phyloP scores from a whole-genome alignment of 2,113 vertebrate species.

The Cranoglanis bouderius region DNA sequence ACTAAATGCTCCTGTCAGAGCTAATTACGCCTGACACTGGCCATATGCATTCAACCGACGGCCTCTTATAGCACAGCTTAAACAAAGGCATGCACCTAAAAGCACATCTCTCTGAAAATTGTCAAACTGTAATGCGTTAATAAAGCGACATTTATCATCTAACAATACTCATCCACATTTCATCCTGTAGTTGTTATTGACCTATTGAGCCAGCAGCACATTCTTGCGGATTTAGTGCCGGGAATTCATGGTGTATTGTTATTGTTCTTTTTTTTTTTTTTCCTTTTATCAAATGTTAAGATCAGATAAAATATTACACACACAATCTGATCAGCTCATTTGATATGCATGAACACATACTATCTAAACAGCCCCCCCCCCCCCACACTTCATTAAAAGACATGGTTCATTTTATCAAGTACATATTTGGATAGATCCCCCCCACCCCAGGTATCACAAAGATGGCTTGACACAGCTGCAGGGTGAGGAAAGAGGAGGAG shows the following conservation, averaged over 20 bases:
- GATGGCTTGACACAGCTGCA: conserved; percentile 85
- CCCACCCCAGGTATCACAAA: neutral
- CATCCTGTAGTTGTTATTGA: conserved; percentile 66
- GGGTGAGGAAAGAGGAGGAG: conserved; percentile 63
- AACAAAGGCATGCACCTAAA: conserved; percentile 91
- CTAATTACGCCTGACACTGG: conserved; percentile 93
- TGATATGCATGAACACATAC: neutral
- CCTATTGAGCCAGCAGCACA: conserved; percentile 73
- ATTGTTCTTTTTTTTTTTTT: neutral
- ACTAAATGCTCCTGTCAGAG: conserved; percentile 99
- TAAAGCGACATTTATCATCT: conserved; percentile 65
- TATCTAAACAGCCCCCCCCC: neutral
- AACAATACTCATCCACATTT: conserved; percentile 67
- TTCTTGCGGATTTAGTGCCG: conserved; percentile 64
- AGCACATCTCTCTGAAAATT: conserved; percentile 83
- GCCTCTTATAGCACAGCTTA: conserved; percentile 80
- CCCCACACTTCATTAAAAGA: neutral
- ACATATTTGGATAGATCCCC: neutral
- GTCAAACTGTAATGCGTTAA: conserved; percentile 80
- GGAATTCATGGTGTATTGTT: neutral
- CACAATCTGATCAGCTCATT: neutral
- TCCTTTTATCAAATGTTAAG: neutral
- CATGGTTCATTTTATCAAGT: neutral
- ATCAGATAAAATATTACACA: neutral
- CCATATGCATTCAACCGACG: conserved; percentile 84